phyloP scores from a whole-genome alignment of 92 coral and sea anemone genomes.

The Bergia puertoricense region DNA sequence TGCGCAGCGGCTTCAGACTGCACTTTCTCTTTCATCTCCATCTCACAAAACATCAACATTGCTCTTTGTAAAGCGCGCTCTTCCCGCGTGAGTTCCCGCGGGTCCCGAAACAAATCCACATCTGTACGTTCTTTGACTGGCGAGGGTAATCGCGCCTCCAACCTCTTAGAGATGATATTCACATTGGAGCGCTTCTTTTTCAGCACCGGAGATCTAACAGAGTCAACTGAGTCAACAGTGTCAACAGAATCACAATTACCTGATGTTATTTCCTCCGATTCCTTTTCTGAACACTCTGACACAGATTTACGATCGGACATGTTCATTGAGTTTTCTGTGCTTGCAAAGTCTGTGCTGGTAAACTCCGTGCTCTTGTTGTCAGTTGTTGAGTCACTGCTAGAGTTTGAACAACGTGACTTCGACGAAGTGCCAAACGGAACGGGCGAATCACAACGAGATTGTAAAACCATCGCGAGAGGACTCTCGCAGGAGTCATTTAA shows the following conservation, averaged over 20 bases:
- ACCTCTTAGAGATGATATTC: slow-evolving; percentile 34
- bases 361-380: neutral
- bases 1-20: slow-evolving; percentile 10
- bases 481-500: slow-evolving; percentile 32
- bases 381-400: slow-evolving; percentile 21
- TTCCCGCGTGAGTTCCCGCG: slow-evolving; percentile 95
- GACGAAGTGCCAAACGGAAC: slow-evolving; percentile 35
- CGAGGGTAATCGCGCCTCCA: slow-evolving; percentile 34
- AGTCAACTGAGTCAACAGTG: neutral
- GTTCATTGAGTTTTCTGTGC: neutral
- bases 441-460: slow-evolving; percentile 36
- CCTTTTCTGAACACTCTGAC: slow-evolving; percentile 19
- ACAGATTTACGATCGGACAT: slow-evolving; percentile 5
- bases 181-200: slow-evolving; percentile 25
- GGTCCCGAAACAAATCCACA: slow-evolving; percentile 94
- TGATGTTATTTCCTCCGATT: slow-evolving; percentile 21
- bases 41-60: slow-evolving; percentile 89
- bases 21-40: slow-evolving; percentile 71
- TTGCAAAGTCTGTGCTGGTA: neutral
- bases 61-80: slow-evolving; percentile 98
- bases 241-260: slow-evolving; percentile 4
- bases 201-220: neutral
- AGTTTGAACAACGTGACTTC: neutral
- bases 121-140: slow-evolving; percentile 55
- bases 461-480: neutral